phyloP scores from a whole-genome alignment of 2,113 vertebrate species.

The Neotoma lepida region DNA sequence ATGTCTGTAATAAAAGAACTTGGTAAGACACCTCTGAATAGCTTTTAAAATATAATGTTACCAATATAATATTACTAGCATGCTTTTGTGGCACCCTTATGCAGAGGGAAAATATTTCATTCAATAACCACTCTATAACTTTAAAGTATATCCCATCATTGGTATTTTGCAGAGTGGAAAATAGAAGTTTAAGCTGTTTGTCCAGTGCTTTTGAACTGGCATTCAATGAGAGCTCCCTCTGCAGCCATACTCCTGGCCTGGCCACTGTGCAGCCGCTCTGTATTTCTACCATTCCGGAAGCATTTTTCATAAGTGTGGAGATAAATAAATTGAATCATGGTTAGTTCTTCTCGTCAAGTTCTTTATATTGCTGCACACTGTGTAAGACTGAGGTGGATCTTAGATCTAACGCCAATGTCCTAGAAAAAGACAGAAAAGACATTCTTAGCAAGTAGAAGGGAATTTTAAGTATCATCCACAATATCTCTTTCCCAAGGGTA shows the following conservation, averaged over 20 bases:
- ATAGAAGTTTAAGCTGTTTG: neutral
- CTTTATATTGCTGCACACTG: conserved; percentile 48
- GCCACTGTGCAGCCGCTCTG: neutral
- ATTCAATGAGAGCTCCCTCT: neutral
- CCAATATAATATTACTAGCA: neutral
- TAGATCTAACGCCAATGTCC: conserved; percentile 30
- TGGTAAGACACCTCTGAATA: neutral
- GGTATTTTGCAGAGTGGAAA: conserved; percentile 31
- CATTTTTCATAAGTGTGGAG: conserved; percentile 56
- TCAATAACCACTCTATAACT: neutral
- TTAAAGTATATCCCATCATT: conserved; percentile 31
- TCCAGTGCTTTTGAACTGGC: neutral
- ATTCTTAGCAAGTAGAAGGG: conserved; percentile 11
- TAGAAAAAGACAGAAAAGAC: neutral
- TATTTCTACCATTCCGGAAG: neutral
- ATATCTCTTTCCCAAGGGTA: neutral
- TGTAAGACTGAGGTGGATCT: conserved; percentile 36
- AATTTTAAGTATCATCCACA: neutral
- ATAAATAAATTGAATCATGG: conserved; percentile 50
- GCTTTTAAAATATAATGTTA: conserved; percentile 33
- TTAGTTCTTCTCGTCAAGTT: conserved; percentile 44
- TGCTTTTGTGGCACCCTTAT: neutral
- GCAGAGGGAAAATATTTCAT: conserved; percentile 10
- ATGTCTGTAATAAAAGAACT: neutral
- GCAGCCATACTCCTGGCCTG: neutral